A percentile compares a stretch with the other conserved stretches of the same genome.
Evolutionary conservation across 2,113 vertebrate species (phyloP).

Genomic region (Pterophyllum scalare): DNA sequence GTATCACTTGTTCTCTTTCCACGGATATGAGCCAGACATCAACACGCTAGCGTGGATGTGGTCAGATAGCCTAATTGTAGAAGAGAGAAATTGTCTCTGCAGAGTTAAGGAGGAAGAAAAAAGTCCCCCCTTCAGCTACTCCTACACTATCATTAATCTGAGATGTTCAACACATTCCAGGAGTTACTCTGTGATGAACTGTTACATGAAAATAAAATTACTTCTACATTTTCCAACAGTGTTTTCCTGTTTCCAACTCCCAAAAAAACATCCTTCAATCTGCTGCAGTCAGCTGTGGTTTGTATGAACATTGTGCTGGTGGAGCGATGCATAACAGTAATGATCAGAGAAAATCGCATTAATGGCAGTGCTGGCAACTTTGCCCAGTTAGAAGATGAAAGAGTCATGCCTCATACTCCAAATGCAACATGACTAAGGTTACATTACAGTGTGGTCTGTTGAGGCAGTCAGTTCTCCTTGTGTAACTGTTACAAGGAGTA

Average conservation of each 20-base stretch:
- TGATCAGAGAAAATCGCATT: slow-evolving; percentile 3
- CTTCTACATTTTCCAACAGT: neutral
- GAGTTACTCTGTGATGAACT: slow-evolving; percentile 32
- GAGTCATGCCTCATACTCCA: neutral
- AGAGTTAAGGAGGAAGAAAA: neutral
- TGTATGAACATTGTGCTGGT: slow-evolving; percentile 5
- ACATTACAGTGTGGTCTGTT: neutral
- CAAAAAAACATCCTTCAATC: neutral
- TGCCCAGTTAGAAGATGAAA: slow-evolving; percentile 27
- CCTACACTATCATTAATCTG: slow-evolving; percentile 34
- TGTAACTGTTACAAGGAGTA: no score
- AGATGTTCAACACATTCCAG: slow-evolving; percentile 37
- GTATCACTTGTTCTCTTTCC: slow-evolving; percentile 55
- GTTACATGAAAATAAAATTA: slow-evolving; percentile 23
- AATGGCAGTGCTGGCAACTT: slow-evolving; percentile 9
- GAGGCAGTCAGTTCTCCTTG: neutral
- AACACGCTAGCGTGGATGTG: slow-evolving; percentile 29
- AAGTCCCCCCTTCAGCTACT: slow-evolving; percentile 14
- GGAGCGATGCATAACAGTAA: slow-evolving; percentile 2
- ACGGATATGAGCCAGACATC: slow-evolving; percentile 56
- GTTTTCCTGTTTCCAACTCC: slow-evolving; percentile 18
- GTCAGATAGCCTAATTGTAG: slow-evolving; percentile 41
- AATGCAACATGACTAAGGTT: slow-evolving; percentile 24
- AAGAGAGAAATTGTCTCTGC: slow-evolving; percentile 10
- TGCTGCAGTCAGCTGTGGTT: slow-evolving; percentile 41